These are phyloP conservation scores for Pararge aegeria DNA, from an alignment of 1,140 invertebrate species.

Conservation along the genomic window DNA sequence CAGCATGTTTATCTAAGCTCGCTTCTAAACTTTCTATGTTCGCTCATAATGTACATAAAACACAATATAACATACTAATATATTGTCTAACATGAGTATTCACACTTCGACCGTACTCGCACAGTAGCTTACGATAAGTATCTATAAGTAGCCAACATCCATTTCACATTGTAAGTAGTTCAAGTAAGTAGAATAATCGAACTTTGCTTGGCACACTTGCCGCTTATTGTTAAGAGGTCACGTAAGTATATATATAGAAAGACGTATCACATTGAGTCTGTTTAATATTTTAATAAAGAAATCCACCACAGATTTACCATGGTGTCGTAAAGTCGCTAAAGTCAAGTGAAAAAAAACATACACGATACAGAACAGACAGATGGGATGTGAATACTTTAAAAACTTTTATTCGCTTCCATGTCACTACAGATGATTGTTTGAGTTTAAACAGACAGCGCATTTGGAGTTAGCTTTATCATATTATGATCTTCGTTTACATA, in stretches of 20 bases:
- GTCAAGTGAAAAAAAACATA: too few species aligned
- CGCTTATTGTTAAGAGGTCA: too few species aligned
- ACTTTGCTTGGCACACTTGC: too few species aligned
- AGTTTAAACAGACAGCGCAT: not conserved
- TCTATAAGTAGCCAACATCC: not conserved
- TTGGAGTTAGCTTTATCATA: not conserved
- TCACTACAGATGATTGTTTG: too few species aligned
- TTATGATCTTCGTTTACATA: conserved; percentile 11
- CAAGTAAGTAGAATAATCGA: not conserved
- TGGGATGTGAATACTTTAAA: too few species aligned
- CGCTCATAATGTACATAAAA: not conserved
- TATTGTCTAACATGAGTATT: not conserved
- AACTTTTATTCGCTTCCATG: too few species aligned
- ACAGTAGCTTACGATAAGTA: conserved; percentile 10
- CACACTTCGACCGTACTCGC: not conserved
- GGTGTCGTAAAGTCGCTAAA: too few species aligned
- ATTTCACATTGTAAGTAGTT: conserved; percentile 10
- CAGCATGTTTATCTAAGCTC: conserved; percentile 1
- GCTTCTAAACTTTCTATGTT: conserved; percentile 10
- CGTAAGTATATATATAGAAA: too few species aligned
- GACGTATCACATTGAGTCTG: too few species aligned
- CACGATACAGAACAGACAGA: too few species aligned
- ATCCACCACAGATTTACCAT: too few species aligned
- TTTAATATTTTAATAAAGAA: too few species aligned
- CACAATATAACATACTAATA: conserved; percentile 8